Percentiles rank a stretch among this genome's conserved stretches.
Evolutionary conservation across 2,888 invertebrate genomes (phyloP).

Genomic region (Bimastos eiseni): DNA sequence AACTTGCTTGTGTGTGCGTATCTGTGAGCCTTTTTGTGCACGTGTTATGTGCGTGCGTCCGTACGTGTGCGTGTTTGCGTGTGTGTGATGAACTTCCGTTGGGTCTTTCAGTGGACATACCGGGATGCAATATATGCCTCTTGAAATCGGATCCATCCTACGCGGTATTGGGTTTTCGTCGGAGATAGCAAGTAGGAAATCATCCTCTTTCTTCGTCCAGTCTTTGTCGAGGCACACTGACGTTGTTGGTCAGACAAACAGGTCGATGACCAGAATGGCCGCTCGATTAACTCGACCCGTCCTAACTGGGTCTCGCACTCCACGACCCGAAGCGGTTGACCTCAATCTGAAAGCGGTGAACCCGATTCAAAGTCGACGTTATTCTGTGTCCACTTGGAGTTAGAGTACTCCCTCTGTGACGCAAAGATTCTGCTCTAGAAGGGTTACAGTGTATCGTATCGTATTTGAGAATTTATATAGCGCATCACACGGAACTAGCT

Average conservation of each 20-base stretch:
- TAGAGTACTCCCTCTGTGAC: too few relatives aligned
- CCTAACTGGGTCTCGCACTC: background rate
- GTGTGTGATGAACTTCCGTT: conserved; percentile 2
- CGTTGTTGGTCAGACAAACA: background rate
- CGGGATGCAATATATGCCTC: background rate
- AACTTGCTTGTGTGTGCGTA: background rate
- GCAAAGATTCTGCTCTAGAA: too few relatives aligned
- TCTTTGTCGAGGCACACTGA: background rate
- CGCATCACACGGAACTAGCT: too few relatives aligned
- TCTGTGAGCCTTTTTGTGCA: too few relatives aligned
- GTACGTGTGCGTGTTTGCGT: background rate
- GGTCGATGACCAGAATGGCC: background rate
- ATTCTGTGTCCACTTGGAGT: too few relatives aligned
- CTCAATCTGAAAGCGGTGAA: background rate
- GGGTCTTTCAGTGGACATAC: background rate
- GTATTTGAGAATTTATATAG: too few relatives aligned
- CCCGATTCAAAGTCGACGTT: background rate
- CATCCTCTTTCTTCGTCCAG: background rate
- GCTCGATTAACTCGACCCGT: background rate
- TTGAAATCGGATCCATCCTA: conserved; percentile 6
- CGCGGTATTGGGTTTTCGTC: background rate
- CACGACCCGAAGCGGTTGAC: background rate
- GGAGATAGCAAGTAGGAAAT: conserved; percentile 1
- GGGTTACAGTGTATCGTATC: too few relatives aligned
- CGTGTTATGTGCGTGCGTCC: too few relatives aligned